phyloP scores from a whole-genome alignment of 2,888 invertebrate species.

The Vesta saturnalis region DNA sequence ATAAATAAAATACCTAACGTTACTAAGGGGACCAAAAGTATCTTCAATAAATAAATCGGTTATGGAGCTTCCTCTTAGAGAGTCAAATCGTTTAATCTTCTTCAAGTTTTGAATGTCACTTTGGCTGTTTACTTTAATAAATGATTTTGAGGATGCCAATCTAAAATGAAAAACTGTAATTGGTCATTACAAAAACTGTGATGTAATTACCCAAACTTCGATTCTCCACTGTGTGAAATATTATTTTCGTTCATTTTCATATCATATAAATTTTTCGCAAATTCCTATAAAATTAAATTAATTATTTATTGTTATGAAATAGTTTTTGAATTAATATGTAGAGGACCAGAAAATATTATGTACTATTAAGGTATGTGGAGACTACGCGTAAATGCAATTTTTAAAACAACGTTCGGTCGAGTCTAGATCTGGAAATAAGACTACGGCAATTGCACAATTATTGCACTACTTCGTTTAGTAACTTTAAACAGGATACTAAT shows the following conservation, averaged over 20 bases:
- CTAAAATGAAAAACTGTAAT: constrained; percentile 6
- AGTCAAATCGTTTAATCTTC: constrained; percentile 74
- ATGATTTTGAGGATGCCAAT: constrained; percentile 81
- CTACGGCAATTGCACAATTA: too few relatives aligned
- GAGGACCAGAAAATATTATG: too few relatives aligned
- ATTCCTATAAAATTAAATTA: constrained; percentile 70
- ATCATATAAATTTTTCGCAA: constrained; percentile 79
- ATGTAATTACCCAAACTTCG: constrained; percentile 66
- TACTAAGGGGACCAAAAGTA: constrained; percentile 90
- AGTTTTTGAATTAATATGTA: too few relatives aligned
- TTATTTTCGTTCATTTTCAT: constrained; percentile 76
- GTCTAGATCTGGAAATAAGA: too few relatives aligned
- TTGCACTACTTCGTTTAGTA: too few relatives aligned
- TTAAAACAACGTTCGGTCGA: too few relatives aligned
- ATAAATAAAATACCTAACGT: constrained; percentile 75
- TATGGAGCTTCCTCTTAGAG: constrained; percentile 79
- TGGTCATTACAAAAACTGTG: neutral
- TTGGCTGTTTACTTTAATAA: constrained; percentile 91
- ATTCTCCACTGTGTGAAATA: constrained; percentile 61
- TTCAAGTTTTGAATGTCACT: constrained; percentile 72
- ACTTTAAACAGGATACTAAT: too few relatives aligned
- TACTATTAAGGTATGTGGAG: too few relatives aligned
- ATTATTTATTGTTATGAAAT: too few relatives aligned
- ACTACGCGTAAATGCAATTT: too few relatives aligned
- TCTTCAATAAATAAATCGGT: constrained; percentile 86